Base-by-base conservation (phyloP, 2,113 vertebrate genomes). In the Caretta caretta region DNA sequence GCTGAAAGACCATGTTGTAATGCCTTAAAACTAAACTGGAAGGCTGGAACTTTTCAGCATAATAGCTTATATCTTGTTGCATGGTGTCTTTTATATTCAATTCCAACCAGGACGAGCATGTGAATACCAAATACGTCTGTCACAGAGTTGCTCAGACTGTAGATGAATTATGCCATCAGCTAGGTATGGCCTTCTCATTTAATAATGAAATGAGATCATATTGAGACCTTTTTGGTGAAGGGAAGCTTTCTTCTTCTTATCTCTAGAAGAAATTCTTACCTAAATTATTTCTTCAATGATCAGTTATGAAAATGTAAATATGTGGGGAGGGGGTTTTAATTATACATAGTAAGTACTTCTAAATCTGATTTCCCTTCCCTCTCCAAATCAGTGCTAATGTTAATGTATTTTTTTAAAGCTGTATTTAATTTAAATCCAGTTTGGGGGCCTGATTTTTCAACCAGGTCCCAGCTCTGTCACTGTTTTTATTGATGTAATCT, bases 171-270 rank as follows among this genome's bases (percentile, higher is more conserved):
- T 95, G 93, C 83, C 20, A 1, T n/a, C 93, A 89, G 83, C 87
- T 88, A 69, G 90, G 65, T 93, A 1, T 87, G 89, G 27, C 95
- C 96, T 96, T 97, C 84, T 62, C 8, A 89, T 57, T 54, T 51
- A 49, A 25, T 82, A 49, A 83, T 80, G 84, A 93, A 79, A 80
- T 69, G 72, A 85, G 81, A 22, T 24, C 49, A 0, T n/a, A 31
- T 19, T n/a, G 27, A 91, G 48, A 80, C 31, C 50, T 56, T 88
- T 69, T n/a, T 27, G 27, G 80, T 27, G 83, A 93, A 42, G 91
- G 89, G 83, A 75, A 65, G 83, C 82, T 20, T 96, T 82, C 12
- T 38, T 46, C 80, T 93, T 89, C 87, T 83, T 78, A 38, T 29
- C 11, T 48, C 46, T 78, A 29, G 42, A 46, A 22, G 12, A 78